Evolutionary conservation across 2,888 invertebrate species (phyloP).

Genomic region (Chironomus tentans): DNA sequence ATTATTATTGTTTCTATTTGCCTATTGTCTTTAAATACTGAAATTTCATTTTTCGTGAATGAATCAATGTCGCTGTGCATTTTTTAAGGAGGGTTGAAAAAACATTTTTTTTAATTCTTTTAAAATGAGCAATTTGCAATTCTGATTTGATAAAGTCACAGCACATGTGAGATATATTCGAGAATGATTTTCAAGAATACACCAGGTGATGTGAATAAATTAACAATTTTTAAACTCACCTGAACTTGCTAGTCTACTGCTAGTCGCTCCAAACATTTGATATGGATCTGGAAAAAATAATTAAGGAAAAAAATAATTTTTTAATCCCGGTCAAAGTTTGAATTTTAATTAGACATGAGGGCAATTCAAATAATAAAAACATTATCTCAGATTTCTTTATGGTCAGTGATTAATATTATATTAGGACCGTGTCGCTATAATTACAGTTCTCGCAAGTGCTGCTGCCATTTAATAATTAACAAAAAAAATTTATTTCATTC

Average conservation of each 20-base stretch:
- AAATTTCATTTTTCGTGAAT: too few species aligned
- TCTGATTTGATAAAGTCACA: neutral
- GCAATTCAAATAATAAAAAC: neutral
- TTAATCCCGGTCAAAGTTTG: too few species aligned
- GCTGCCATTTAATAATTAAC: slow-evolving; percentile 8
- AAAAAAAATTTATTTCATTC: neutral
- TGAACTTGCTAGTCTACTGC: slow-evolving; percentile 92
- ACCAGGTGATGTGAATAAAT: neutral
- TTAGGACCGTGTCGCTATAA: slow-evolving; percentile 19
- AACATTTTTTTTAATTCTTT: neutral
- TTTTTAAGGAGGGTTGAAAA: neutral
- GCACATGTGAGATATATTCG: slow-evolving; percentile 2
- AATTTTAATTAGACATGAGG: neutral
- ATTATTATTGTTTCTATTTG: slow-evolving; percentile 10
- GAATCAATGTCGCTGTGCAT: neutral
- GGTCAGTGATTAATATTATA: slow-evolving; percentile 13
- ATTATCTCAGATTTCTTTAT: slow-evolving; percentile 10
- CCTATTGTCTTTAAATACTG: neutral
- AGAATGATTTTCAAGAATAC: neutral
- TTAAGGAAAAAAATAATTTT: neutral
- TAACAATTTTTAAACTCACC: slow-evolving; percentile 48
- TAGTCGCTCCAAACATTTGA: slow-evolving; percentile 95
- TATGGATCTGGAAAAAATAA: slow-evolving; percentile 82
- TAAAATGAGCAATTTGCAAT: slow-evolving; percentile 23
- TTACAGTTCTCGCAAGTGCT: neutral